Conservation (phyloP, 1,140 invertebrate species). For the Anastrepha obliqua region DNA sequence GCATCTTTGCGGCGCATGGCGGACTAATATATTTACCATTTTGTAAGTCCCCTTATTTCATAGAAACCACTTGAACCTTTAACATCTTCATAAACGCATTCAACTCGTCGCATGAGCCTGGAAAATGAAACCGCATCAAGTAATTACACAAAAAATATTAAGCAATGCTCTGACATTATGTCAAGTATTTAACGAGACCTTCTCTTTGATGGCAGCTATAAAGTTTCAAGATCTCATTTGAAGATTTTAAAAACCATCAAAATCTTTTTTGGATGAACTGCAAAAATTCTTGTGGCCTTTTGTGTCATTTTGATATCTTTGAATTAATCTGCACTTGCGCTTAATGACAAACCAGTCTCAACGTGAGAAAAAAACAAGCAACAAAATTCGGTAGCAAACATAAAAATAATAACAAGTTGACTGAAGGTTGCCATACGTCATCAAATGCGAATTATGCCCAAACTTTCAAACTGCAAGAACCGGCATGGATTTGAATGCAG, state of each 20-base stretch:
- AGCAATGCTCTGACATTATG: neutral
- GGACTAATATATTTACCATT: no score
- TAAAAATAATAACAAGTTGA: neutral
- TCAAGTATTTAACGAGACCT: neutral
- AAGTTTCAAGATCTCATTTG: neutral
- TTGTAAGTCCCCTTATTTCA: no score
- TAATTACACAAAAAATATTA: neutral
- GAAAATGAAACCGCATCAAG: neutral
- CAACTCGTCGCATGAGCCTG: neutral
- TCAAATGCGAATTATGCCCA: conserved; percentile 7
- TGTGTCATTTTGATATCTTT: neutral
- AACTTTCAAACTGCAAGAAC: conserved; percentile 6
- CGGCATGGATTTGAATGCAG: neutral
- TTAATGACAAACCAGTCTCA: neutral
- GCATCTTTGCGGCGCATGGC: no score
- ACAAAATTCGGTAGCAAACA: neutral
- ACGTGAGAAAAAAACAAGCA: neutral
- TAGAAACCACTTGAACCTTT: no score
- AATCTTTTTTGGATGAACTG: neutral
- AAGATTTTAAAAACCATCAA: neutral
- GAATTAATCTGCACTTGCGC: neutral
- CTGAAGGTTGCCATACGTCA: conserved; percentile 43
- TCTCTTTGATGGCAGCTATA: neutral
- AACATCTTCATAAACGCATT: no score
- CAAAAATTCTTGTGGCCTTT: neutral